Base-by-base conservation (phyloP, 2,797 vertebrate genomes). In the Esox masquinongy region DNA sequence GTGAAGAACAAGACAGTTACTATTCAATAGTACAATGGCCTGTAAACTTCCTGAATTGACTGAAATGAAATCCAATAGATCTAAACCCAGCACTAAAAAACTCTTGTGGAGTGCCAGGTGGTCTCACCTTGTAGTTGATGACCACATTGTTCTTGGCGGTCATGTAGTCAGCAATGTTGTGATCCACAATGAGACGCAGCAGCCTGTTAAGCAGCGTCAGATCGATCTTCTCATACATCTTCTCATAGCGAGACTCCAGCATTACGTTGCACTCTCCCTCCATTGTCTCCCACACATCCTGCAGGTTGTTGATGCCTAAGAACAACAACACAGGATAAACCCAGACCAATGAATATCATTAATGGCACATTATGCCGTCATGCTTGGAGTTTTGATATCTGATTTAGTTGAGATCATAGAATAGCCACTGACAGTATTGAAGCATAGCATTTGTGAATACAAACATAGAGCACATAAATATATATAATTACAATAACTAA, bases 101-200 rank as follows among this genome's bases (percentile, higher is more conserved):
- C 19, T 17, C n/a, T 56, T 2, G 0, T 56, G 1, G 6, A 22
- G 34, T 12, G 19, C 59, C 56, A n/a, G 29, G 26, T 34, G 15
- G 2, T 75, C 51, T 77, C 50, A 99, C 98, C 95, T 99, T 99
- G 91, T 99, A 99, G 88, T 99, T 99, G 88, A 99, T 99, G 81
- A 99, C 97, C 39, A 99, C 98, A 0, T 99, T 99, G 94, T 99
- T 99, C 91, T 99, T 99, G 81, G 98, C 98, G 0, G 98, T 99
- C 98, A 99, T 99, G 91, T 99, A 99, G 90, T 99, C 98, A 69
- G 98, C 98, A 2, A 99, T 99, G 91, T 99, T 99, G 94, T 99
- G 98, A 85, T 99, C 98, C 0, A 99, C 98, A 0, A 99, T 99
- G 43, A 99, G 97, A 88, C 98, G 97, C 82, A 99, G 89, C 78